Evolutionary conservation across 1,140 invertebrate genomes (phyloP).

Genomic region (Drosophila oshimai): DNA sequence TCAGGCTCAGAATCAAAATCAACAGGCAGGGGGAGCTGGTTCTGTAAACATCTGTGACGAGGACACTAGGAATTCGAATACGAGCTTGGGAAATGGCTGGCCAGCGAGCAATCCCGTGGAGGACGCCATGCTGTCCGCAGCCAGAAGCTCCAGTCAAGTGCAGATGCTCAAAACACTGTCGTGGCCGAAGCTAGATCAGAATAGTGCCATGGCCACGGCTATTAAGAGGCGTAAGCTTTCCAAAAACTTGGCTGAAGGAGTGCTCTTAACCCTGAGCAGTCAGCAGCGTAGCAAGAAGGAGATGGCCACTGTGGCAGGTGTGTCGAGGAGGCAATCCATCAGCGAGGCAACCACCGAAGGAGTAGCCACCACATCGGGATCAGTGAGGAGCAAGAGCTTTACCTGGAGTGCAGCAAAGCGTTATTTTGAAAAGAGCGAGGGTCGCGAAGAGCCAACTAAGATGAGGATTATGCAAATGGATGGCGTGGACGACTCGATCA

Average conservation of each 20-base stretch:
- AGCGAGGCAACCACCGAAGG: conserved; percentile 29
- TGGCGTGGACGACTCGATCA: conserved; percentile 88
- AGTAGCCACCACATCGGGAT: conserved; percentile 10
- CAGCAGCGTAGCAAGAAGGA: conserved; percentile 73
- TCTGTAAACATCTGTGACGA: conserved; percentile 80
- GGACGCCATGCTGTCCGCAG: conserved; percentile 84
- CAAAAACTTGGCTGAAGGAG: conserved; percentile 83
- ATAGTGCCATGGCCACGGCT: conserved; percentile 84
- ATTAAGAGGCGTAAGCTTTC: conserved; percentile 88
- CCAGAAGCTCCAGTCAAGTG: conserved; percentile 80
- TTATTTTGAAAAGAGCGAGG: conserved; percentile 65
- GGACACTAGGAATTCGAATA: conserved; percentile 77
- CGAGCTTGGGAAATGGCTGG: conserved; percentile 74
- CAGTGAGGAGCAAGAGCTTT: conserved; percentile 77
- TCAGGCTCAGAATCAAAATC: conserved; percentile 29
- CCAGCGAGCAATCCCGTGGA: conserved; percentile 86
- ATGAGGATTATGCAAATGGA: conserved; percentile 88
- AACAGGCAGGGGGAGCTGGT: conserved; percentile 46
- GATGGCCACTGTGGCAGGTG: conserved; percentile 54
- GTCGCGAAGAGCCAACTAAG: conserved; percentile 84
- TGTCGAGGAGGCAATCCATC: conserved; percentile 60
- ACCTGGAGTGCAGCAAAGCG: conserved; percentile 82
- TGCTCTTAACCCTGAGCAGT: conserved; percentile 83
- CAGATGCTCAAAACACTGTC: conserved; percentile 83
- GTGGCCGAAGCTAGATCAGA: conserved; percentile 84